phyloP scores from a whole-genome alignment of 1,140 invertebrate species.

The Heliothis virescens region DNA sequence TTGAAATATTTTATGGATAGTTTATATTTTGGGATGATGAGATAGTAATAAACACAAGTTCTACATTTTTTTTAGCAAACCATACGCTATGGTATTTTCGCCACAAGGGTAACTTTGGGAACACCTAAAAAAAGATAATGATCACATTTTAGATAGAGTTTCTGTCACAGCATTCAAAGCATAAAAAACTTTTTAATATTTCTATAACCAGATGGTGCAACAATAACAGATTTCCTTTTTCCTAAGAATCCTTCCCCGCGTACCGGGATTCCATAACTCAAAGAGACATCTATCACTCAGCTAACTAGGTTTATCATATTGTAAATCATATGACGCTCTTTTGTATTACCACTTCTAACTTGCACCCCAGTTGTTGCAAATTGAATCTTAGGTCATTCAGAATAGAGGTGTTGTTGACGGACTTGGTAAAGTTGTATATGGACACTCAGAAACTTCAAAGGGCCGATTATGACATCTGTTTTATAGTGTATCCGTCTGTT shows the following conservation, averaged over 20 bases:
- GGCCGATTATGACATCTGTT: conserved; percentile 51
- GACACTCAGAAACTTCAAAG: conserved; percentile 43
- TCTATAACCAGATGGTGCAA: neutral
- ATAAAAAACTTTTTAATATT: no score
- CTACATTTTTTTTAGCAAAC: no score
- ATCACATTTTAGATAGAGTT: no score
- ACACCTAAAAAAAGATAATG: no score
- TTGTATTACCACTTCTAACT: neutral
- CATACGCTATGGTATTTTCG: no score
- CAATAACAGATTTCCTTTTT: neutral
- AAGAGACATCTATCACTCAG: conserved; percentile 49
- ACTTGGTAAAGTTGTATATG: conserved; percentile 15
- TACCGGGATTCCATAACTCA: conserved; percentile 13
- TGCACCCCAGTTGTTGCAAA: neutral
- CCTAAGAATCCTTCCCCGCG: neutral
- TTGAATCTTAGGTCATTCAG: neutral
- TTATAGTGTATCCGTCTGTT: conserved; percentile 48
- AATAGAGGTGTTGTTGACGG: neutral
- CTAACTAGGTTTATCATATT: conserved; percentile 49
- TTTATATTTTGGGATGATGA: no score
- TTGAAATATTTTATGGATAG: no score
- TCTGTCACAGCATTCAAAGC: no score
- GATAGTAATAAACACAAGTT: no score
- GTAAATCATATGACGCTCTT: conserved; percentile 45
- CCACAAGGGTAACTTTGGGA: no score